Base-by-base conservation (phyloP, 1,140 invertebrate genomes). In the Dendrolimus kikuchii region DNA sequence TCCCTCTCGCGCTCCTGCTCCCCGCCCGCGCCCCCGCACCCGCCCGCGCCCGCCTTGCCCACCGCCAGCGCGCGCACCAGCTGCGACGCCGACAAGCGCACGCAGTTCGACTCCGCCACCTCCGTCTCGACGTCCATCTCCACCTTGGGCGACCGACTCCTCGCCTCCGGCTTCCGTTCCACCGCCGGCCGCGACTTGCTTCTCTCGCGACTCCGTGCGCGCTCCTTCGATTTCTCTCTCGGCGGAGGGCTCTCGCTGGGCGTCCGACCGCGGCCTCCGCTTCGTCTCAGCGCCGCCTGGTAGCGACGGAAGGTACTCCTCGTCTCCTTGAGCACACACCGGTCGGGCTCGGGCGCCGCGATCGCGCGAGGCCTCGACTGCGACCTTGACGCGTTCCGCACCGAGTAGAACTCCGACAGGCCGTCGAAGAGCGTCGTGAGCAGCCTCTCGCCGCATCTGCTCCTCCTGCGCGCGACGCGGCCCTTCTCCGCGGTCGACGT, bases 391-490 rank as follows among this genome's bases (percentile, higher is more conserved):
- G 80, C 91, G 76, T 66, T 89, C 74, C 66, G 92, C 66, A 83
- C 91, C 81, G 93, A 92, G 72, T 94, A 96, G 62, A 95, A 92
- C 76, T 96, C 94, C 56, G 94, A 95, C 6, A 96, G 87, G 4
- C 95, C 94, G 78, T 96, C 95, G 82, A 93, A 95, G 1, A 96
- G 82, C 23, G 94, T 92, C 51, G 92, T 92, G 7, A 95, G 74
- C 60, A 61, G 89, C 38, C 86, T 81, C 51, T 89, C 79, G 48
- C 87, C 86, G 46, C 77, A 73, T 37, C 73, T 68, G 41, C 73
- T 74, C 10, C 77, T 62, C 5, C 77, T 64, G 4, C 71, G 57
- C 72, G 66, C 38, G 62, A 51, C 38, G 74, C 76, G 23, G 66
- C 77, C 46, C 41, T 71, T 83, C 9, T 71, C 86, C 49, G 7